These are phyloP conservation scores for Gryon sp. DNA, from an alignment of 1,140 invertebrate genomes.

Conservation along the genomic window DNA sequence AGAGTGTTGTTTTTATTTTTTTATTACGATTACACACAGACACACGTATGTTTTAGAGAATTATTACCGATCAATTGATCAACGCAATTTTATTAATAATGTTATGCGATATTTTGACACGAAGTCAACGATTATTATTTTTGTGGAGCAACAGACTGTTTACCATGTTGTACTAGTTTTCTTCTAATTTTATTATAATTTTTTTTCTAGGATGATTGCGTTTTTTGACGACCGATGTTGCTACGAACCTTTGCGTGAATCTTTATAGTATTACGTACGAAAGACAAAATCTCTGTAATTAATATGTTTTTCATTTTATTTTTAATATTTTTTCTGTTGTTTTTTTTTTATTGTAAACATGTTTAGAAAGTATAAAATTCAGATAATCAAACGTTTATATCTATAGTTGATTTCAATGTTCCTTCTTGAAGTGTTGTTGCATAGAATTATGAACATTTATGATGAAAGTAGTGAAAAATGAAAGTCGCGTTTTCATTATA, in stretches of 20 bases:
- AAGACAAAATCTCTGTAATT: conserved; percentile 56
- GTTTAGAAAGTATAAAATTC: conserved; percentile 61
- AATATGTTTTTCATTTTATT: conserved; percentile 14
- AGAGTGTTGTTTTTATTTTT: conserved; percentile 60
- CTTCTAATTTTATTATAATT: not conserved
- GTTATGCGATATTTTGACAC: conserved; percentile 42
- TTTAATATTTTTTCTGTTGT: conserved; percentile 20
- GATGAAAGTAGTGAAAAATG: conserved; percentile 62
- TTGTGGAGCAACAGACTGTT: conserved; percentile 53
- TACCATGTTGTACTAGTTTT: conserved; percentile 43
- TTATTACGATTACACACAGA: conserved; percentile 39
- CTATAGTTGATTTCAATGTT: conserved; percentile 60
- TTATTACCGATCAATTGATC: conserved; percentile 35
- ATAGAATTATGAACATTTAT: conserved; percentile 57
- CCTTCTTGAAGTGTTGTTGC: conserved; percentile 60
- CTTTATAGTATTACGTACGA: conserved; percentile 59
- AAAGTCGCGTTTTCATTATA: conserved; percentile 42
- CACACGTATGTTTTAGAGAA: conserved; percentile 44
- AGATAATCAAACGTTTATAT: conserved; percentile 60
- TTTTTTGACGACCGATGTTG: conserved; percentile 51
- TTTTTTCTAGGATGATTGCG: conserved; percentile 39
- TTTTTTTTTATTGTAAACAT: conserved; percentile 56
- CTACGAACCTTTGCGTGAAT: conserved; percentile 58
- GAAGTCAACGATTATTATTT: conserved; percentile 36
- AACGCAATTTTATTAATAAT: conserved; percentile 50